Conservation (phyloP, 2,797 vertebrate species). For the Gallinago nigripennis region DNA sequence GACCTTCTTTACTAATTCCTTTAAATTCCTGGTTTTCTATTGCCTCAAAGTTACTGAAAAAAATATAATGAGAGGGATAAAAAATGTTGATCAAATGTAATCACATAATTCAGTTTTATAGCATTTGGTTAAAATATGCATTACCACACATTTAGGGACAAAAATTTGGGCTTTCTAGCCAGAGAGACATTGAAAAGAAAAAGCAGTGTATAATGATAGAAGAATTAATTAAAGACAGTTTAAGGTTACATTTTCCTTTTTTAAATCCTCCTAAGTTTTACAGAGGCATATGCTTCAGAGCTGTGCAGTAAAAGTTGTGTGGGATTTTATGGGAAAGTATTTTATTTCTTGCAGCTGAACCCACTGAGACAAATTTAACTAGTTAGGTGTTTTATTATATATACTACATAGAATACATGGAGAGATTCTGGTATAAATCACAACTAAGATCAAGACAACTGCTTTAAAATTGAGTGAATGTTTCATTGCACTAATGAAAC, state of each 20-base stretch:
- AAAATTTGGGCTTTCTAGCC: not conserved
- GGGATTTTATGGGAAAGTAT: constrained; percentile 40
- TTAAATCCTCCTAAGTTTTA: not conserved
- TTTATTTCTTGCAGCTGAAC: constrained; percentile 34
- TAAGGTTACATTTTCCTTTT: not conserved
- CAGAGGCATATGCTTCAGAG: not conserved
- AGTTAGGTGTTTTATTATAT: constrained; percentile 58
- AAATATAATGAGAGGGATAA: not conserved
- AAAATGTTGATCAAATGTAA: not conserved
- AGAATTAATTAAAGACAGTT: not conserved
- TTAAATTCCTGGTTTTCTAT: not conserved
- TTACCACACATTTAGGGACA: not conserved
- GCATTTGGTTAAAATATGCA: not conserved
- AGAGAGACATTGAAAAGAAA: not conserved
- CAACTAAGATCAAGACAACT: constrained; percentile 66
- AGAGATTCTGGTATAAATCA: constrained; percentile 68
- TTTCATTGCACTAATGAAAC: constrained; percentile 78
- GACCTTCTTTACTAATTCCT: not conserved
- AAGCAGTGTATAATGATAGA: not conserved
- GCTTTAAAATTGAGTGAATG: constrained; percentile 76
- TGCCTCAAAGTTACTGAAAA: not conserved
- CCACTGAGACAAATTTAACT: constrained; percentile 59
- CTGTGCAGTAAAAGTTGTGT: not conserved
- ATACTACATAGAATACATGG: constrained; percentile 39
- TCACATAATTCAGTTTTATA: not conserved